Percentiles rank a stretch among this genome's conserved stretches.
Conservation (phyloP, 2,888 invertebrate species). For the Megastigmus dorsalis region DNA sequence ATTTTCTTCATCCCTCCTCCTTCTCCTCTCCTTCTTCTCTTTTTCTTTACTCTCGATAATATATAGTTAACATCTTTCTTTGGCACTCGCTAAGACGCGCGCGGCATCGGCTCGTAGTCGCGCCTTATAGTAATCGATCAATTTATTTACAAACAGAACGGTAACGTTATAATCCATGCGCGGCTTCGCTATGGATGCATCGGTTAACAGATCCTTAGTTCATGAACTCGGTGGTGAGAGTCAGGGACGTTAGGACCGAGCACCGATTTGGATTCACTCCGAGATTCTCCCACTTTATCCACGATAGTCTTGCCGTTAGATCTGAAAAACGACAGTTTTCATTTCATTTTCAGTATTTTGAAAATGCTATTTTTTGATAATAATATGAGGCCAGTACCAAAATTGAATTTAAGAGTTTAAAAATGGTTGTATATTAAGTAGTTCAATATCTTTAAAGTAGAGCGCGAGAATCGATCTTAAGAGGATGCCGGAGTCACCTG, state of each 20-base stretch:
- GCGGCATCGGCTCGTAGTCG: too few species aligned
- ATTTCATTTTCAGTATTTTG: neutral
- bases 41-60: neutral
- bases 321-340: conserved; percentile 79
- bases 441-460: too few species aligned
- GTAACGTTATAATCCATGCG: too few species aligned
- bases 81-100: conserved; percentile 1
- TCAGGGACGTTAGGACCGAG: conserved; percentile 87
- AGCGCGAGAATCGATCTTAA: too few species aligned
- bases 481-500: too few species aligned
- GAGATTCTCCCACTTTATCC: conserved; percentile 99
- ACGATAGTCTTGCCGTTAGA: conserved; percentile 95
- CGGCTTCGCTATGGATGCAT: too few species aligned
- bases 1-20: too few species aligned
- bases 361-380: neutral
- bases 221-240: conserved; percentile 83
- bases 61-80: conserved; percentile 13
- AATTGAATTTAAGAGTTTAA: too few species aligned
- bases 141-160: neutral
- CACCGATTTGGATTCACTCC: conserved; percentile 94
- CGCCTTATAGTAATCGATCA: too few species aligned
- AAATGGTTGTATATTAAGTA: too few species aligned
- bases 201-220: too few species aligned
- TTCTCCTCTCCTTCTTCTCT: too few species aligned
- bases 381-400: neutral